These are phyloP conservation scores for Leucoraja erinaceus DNA, from an alignment of 2,113 vertebrate species.

Conservation along the genomic window DNA sequence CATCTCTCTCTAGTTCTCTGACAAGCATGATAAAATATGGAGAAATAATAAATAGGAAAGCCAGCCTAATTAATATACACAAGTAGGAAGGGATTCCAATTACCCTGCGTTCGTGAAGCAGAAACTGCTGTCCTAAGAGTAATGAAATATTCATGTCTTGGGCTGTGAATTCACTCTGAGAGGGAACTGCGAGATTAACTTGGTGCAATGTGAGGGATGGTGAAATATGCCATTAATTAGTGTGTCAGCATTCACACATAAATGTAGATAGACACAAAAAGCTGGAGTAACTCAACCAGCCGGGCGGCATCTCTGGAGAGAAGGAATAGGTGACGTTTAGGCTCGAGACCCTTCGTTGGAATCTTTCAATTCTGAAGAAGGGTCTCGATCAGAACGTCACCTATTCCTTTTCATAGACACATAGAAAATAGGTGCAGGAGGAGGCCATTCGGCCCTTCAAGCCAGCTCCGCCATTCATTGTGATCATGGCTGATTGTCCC, in stretches of 20 bases:
- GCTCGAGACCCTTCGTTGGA: no score
- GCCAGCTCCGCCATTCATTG: no score
- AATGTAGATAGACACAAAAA: no score
- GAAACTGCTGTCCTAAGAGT: neutral
- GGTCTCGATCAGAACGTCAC: no score
- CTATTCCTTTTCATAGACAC: no score
- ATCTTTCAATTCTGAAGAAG: no score
- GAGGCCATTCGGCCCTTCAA: no score
- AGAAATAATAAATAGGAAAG: conserved; percentile 2
- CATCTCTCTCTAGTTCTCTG: neutral
- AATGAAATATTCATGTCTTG: conserved; percentile 29
- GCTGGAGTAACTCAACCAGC: no score
- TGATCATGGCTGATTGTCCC: no score
- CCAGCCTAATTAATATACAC: conserved; percentile 23
- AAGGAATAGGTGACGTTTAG: no score
- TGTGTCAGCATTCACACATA: neutral
- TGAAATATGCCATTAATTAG: neutral
- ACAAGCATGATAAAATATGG: conserved; percentile 12
- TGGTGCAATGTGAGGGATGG: neutral
- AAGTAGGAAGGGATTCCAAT: conserved; percentile 23
- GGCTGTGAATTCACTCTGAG: neutral
- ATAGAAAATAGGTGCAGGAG: no score
- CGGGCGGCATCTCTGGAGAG: no score
- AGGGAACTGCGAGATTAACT: neutral
- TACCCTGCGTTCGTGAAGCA: conserved; percentile 7